These are phyloP conservation scores for Diarsia dahlii DNA, from an alignment of 2,888 invertebrate species.

Conservation along the genomic window DNA sequence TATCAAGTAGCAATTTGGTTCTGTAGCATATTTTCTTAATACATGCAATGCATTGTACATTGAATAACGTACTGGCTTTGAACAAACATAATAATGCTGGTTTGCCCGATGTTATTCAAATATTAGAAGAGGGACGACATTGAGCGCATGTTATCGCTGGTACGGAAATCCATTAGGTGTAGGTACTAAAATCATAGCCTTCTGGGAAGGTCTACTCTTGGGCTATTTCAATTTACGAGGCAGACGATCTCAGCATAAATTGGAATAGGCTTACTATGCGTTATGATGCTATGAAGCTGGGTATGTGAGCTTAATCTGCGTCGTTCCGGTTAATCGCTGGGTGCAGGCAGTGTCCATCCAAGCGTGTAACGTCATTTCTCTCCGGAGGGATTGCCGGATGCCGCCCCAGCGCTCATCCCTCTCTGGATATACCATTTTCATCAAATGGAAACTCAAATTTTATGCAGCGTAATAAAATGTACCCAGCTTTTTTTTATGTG, in stretches of 20 bases:
- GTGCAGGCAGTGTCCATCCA: slow-evolving; percentile 60
- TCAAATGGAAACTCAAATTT: slow-evolving; percentile 54
- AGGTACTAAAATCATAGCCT: slow-evolving; percentile 13
- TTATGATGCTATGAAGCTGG: slow-evolving; percentile 37
- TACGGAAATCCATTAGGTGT: slow-evolving; percentile 6
- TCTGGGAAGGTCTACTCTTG: slow-evolving; percentile 3
- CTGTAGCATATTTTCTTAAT: slow-evolving; percentile 15
- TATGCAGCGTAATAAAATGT: slow-evolving; percentile 37
- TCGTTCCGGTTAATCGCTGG: slow-evolving; percentile 59
- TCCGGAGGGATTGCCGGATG: slow-evolving; percentile 50
- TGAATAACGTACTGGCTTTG: background rate
- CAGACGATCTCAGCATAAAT: slow-evolving; percentile 41
- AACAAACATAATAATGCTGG: background rate
- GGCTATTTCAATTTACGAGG: slow-evolving; percentile 36
- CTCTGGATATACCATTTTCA: slow-evolving; percentile 30
- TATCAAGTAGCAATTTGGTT: background rate
- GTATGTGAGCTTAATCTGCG: slow-evolving; percentile 50
- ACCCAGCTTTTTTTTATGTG: slow-evolving; percentile 10
- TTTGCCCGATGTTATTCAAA: slow-evolving; percentile 22
- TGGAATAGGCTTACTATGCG: slow-evolving; percentile 43
- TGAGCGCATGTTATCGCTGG: slow-evolving; percentile 3
- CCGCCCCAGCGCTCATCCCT: slow-evolving; percentile 40
- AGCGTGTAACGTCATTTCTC: slow-evolving; percentile 67
- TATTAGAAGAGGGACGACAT: slow-evolving; percentile 21
- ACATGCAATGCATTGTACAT: background rate